Evolutionary conservation across 2,797 vertebrate species (phyloP).

Genomic region (Salmo trutta): DNA sequence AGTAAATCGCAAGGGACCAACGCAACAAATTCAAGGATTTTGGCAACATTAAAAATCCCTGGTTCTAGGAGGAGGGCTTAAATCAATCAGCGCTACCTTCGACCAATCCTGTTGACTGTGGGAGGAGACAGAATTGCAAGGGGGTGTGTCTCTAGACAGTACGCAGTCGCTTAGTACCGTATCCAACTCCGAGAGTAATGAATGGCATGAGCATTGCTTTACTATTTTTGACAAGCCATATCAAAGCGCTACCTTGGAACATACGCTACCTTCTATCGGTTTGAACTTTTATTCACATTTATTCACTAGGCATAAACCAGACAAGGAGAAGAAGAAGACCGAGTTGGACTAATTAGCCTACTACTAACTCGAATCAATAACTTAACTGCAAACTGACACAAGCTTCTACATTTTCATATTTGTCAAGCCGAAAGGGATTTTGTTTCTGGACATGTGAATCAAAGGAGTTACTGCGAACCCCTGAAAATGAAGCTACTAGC

Average conservation of each 20-base stretch:
- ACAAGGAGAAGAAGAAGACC: conserved; percentile 24
- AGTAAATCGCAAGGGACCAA: conserved; percentile 67
- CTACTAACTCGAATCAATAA: conserved; percentile 59
- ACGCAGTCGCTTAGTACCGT: conserved; percentile 74
- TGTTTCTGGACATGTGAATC: conserved; percentile 81
- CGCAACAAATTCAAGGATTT: conserved; percentile 40
- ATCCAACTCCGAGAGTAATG: conserved; percentile 76
- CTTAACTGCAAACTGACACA: conserved; percentile 57
- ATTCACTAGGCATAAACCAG: conserved; percentile 26
- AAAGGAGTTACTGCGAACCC: conserved; percentile 69
- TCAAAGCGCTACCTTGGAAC: conserved; percentile 55
- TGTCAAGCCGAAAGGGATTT: conserved; percentile 60
- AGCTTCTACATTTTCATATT: conserved; percentile 45
- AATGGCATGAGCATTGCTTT: conserved; percentile 73
- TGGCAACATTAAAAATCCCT: conserved; percentile 33
- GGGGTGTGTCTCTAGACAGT: conserved; percentile 71
- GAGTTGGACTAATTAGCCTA: conserved; percentile 45
- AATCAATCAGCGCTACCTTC: conserved; percentile 49
- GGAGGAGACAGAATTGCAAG: conserved; percentile 58
- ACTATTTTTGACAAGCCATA: conserved; percentile 66
- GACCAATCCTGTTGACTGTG: conserved; percentile 62
- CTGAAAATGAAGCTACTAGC: conserved; percentile 76
- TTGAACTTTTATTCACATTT: conserved; percentile 15
- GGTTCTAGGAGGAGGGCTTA: conserved; percentile 20
- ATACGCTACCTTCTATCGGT: conserved; percentile 22